Evolutionary conservation across 2,113 vertebrate genomes (phyloP).

Genomic region (Sapayoa aenigma): DNA sequence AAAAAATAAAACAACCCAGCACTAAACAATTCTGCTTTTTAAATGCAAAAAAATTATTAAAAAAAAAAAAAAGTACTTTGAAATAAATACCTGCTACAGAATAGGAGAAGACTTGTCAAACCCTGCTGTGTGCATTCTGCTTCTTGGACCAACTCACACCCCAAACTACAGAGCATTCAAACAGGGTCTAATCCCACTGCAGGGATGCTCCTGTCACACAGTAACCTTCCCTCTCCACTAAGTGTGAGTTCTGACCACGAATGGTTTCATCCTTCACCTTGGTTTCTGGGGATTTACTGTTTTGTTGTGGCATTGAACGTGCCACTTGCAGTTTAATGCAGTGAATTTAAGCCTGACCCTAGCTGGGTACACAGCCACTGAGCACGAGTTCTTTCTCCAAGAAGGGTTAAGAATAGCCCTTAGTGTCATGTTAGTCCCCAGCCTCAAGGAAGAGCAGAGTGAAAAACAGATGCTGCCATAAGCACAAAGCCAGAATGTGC

Average conservation of each 20-base stretch:
- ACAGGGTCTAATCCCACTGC: background rate
- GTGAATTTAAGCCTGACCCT: background rate
- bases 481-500: background rate
- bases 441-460: background rate
- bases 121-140: background rate
- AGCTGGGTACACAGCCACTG: background rate
- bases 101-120: background rate
- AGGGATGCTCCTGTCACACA: background rate
- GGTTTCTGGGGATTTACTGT: background rate
- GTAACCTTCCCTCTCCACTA: background rate
- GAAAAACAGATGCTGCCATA: background rate
- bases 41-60: background rate
- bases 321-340: background rate
- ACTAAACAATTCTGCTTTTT: background rate
- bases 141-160: background rate
- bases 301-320: background rate
- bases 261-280: background rate
- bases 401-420: background rate
- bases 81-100: background rate
- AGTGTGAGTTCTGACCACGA: background rate
- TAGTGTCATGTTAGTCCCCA: background rate
- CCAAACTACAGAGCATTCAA: background rate
- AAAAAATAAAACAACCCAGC: background rate
- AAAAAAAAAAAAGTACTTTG: background rate
- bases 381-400: background rate